These are phyloP conservation scores for Pelecanus crispus DNA, from an alignment of 2,113 vertebrate genomes.

Conservation along the genomic window DNA sequence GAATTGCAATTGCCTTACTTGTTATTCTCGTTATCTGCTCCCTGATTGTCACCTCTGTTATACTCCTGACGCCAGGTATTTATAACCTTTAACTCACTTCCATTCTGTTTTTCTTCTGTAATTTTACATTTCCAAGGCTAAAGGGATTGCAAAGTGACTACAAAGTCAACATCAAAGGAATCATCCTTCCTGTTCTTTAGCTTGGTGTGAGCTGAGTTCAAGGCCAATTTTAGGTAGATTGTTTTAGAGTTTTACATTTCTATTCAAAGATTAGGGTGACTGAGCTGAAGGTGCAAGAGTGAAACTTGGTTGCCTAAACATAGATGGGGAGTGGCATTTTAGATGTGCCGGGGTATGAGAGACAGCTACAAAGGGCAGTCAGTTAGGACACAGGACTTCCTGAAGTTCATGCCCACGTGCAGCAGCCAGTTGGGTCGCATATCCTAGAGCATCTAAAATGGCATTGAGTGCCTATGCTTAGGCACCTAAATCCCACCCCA, in stretches of 20 bases:
- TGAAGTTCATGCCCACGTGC: background rate
- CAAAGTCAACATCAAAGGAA: background rate
- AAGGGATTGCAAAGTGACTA: background rate
- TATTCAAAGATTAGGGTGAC: background rate
- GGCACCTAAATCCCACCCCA: background rate
- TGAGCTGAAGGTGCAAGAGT: background rate
- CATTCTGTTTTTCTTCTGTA: background rate
- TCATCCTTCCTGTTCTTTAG: background rate
- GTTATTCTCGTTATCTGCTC: slow-evolving; percentile 99
- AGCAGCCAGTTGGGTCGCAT: background rate
- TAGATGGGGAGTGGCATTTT: background rate
- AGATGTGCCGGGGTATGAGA: background rate
- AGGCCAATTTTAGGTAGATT: background rate
- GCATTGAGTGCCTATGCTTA: background rate
- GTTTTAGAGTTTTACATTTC: background rate
- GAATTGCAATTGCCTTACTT: slow-evolving; percentile 96
- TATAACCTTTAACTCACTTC: background rate
- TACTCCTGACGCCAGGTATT: slow-evolving; percentile 96
- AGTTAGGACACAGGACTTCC: background rate
- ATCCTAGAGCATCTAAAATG: background rate
- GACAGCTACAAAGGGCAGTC: background rate
- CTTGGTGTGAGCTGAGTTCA: background rate
- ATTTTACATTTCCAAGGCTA: slow-evolving; percentile 16
- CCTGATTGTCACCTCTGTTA: slow-evolving; percentile 97
- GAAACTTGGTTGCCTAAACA: background rate